Evolutionary conservation across 2,888 invertebrate species (phyloP), one percentile per base, ranked within the genome.

Genomic region (Epinotia nisella): DNA sequence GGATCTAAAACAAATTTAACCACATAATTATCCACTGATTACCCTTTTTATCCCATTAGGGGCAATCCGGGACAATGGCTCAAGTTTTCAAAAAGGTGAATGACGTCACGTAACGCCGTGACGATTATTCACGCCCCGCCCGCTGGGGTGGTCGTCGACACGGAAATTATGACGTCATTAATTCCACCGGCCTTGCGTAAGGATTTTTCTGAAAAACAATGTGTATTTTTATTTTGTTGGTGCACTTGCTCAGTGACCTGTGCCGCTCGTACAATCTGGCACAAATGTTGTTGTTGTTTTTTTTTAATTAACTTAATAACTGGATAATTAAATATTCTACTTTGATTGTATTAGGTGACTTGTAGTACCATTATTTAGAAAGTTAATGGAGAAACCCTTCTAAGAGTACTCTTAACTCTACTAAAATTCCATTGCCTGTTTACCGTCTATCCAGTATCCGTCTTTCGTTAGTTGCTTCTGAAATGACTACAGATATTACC

Each of bases 141-240:
- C 78, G 77, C 80, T 64, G 79, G 85, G 85, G 85, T 87, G 87
- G 78, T 78, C 84, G 84, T 71, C 85, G 88, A 86, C 87, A 87
- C 87, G 90, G 88, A 91, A 90, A 87, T 88, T 87, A 90, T 91
- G 88, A 90, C 87, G 89, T 88, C 90, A 89, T 91, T 88, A 89
- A 90, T 89, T 90, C 89, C 85, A 81, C 79, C 78, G 19, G 66
- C 66, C 60, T 53, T 58, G 62, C 62, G 68, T 58, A 15, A 55
- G 56, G 53, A 73, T 58, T 58, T 73, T 73, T 58, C 67, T 53
- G 45, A 51, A 73, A 73, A 73, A 69, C 64, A 73, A 64, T 53
- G 68, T 51, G 29, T 59, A 41, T 51, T 72, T 41, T 67, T 71
- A 59, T 73, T 71, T 61, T 35, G 17, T 19, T n/a, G 29, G 29